A percentile compares a stretch with the other conserved stretches of the same genome.
Evolutionary conservation across 2,888 invertebrate genomes (phyloP).

Genomic region (Actias luna): DNA sequence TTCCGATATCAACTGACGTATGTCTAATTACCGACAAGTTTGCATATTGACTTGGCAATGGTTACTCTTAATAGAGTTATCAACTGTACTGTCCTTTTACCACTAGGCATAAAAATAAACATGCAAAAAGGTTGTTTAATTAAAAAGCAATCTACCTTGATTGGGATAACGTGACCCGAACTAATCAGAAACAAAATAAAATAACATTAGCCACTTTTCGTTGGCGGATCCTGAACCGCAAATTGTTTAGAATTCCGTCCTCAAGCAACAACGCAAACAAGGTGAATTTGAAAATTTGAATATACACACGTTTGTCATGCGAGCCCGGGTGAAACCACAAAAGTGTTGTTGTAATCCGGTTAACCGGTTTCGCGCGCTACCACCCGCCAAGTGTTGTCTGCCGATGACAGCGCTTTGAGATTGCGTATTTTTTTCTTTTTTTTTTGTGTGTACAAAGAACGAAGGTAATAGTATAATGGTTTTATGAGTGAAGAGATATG

Average conservation of each 20-base stretch:
- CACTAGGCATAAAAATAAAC: background rate
- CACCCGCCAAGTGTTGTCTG: conserved; percentile 47
- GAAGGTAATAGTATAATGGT: conserved; percentile 24
- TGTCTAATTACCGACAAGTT: too few species aligned
- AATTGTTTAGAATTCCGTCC: conserved; percentile 7
- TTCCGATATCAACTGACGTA: too few species aligned
- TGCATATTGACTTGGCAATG: too few species aligned
- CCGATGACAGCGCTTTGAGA: conserved; percentile 40
- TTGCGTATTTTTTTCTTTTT: conserved; percentile 29
- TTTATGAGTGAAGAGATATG: background rate
- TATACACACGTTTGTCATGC: conserved; percentile 44
- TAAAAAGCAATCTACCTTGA: background rate
- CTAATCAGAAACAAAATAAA: conserved; percentile 34
- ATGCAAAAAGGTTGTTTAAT: background rate
- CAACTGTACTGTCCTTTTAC: too few species aligned
- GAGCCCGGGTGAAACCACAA: conserved; percentile 47
- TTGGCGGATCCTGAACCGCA: background rate
- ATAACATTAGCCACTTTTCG: background rate
- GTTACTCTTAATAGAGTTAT: too few species aligned
- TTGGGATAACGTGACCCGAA: conserved; percentile 17
- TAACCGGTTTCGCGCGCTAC: conserved; percentile 54
- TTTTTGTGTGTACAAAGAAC: conserved; percentile 17
- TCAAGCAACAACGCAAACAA: conserved; percentile 28
- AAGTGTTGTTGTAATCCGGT: conserved; percentile 57
- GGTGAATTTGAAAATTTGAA: conserved; percentile 43